Conservation (phyloP, 2,888 invertebrate genomes). For the Netelia inedita region DNA sequence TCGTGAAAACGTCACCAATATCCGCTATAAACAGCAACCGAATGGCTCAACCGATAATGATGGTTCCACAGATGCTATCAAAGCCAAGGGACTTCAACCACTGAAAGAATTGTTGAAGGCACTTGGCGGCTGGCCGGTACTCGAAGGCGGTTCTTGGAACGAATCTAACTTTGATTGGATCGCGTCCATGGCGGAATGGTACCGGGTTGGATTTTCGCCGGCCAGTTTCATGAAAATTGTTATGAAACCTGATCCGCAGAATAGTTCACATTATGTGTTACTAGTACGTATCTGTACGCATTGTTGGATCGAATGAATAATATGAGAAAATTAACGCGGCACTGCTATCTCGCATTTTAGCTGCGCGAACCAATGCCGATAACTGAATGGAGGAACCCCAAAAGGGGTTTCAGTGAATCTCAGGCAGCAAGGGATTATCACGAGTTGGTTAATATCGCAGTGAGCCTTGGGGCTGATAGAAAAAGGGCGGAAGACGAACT, state of each 20-base stretch:
- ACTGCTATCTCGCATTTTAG: constrained; percentile 85
- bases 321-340: neutral
- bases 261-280: constrained; percentile 93
- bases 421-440: constrained; percentile 1
- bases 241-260: constrained; percentile 94
- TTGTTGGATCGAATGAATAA: too few species aligned
- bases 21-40: neutral
- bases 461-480: neutral
- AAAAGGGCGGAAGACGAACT: neutral
- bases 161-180: constrained; percentile 91
- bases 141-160: constrained; percentile 92
- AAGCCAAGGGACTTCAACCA: constrained; percentile 91
- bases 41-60: neutral
- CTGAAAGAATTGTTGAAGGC: constrained; percentile 89
- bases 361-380: constrained; percentile 94
- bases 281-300: constrained; percentile 88
- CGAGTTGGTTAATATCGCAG: constrained; percentile 7
- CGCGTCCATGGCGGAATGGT: constrained; percentile 92
- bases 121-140: constrained; percentile 97
- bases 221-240: constrained; percentile 96
- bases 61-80: constrained; percentile 89
- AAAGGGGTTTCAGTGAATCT: constrained; percentile 2
- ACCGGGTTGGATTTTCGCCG: constrained; percentile 92
- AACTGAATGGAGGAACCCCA: constrained; percentile 88
- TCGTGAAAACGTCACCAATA: neutral